phyloP scores from a whole-genome alignment of 2,797 vertebrate genomes.

The Rallus crepitans region DNA sequence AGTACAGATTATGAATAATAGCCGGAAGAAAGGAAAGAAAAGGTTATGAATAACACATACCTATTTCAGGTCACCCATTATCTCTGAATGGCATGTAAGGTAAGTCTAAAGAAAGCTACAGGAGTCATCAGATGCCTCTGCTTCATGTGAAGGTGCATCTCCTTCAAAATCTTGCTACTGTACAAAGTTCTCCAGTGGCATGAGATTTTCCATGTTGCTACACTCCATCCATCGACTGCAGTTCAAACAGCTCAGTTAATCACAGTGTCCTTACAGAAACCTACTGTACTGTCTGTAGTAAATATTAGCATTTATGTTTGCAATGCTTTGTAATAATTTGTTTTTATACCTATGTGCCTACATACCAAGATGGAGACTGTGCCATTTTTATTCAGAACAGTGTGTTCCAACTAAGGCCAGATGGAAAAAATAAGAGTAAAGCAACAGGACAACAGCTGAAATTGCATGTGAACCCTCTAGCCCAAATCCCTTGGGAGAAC shows the following conservation, averaged over 20 bases:
- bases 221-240: neutral
- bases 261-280: neutral
- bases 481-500: neutral
- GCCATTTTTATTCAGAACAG: neutral
- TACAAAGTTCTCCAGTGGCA: neutral
- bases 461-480: neutral
- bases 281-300: neutral
- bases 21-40: neutral
- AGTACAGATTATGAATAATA: neutral
- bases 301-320: neutral
- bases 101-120: neutral
- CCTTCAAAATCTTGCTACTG: neutral
- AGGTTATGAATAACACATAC: accelerated
- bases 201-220: neutral
- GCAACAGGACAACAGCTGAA: neutral
- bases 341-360: neutral
- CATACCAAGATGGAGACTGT: neutral
- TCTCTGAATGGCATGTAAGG: neutral
- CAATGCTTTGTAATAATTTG: neutral
- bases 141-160: neutral
- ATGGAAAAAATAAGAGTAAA: neutral
- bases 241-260: neutral
- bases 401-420: neutral
- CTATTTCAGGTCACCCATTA: neutral
- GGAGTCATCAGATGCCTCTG: neutral